Percentiles rank a stretch among this genome's conserved stretches.
Conservation (phyloP, 2,888 invertebrate genomes). For the Opisthograptis luteolata region DNA sequence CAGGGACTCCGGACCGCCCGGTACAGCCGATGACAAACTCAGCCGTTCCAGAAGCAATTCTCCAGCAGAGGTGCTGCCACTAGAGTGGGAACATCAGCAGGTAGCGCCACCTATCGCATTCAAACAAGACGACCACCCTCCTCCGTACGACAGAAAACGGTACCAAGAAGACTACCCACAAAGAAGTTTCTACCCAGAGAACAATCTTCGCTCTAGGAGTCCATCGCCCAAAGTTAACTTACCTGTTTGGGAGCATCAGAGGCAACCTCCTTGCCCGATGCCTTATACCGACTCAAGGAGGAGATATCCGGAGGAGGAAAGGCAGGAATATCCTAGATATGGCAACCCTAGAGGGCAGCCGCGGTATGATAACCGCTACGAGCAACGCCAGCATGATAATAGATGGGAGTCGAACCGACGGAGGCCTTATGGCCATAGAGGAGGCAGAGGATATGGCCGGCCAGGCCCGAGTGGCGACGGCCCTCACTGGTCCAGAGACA, state of each 20-base stretch:
- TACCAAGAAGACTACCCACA: slow-evolving; percentile 23
- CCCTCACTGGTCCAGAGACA: slow-evolving; percentile 31
- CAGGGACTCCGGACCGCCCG: slow-evolving; percentile 59
- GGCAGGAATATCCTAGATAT: slow-evolving; percentile 24
- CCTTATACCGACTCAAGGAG: slow-evolving; percentile 14
- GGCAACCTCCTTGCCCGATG: slow-evolving; percentile 10
- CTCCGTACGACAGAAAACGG: slow-evolving; percentile 23
- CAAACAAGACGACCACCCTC: slow-evolving; percentile 12
- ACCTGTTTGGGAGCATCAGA: slow-evolving; percentile 29
- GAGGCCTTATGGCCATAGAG: slow-evolving; percentile 55
- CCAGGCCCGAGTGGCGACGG: slow-evolving; percentile 35
- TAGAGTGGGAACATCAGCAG: slow-evolving; percentile 37
- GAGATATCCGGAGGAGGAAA: slow-evolving; percentile 28
- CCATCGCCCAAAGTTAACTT: slow-evolving; percentile 22
- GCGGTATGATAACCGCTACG: slow-evolving; percentile 35
- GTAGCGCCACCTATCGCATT: slow-evolving; percentile 6
- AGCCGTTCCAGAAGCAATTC: slow-evolving; percentile 63
- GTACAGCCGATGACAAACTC: slow-evolving; percentile 46
- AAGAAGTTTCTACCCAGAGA: slow-evolving; percentile 23
- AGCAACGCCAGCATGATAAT: slow-evolving; percentile 37
- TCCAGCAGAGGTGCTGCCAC: slow-evolving; percentile 52
- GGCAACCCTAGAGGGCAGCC: slow-evolving; percentile 30
- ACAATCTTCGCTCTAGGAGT: slow-evolving; percentile 27
- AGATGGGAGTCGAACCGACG: slow-evolving; percentile 47
- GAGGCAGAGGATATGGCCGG: slow-evolving; percentile 51